Conservation (phyloP, 2,113 vertebrate species). For the Nibea albiflora region DNA sequence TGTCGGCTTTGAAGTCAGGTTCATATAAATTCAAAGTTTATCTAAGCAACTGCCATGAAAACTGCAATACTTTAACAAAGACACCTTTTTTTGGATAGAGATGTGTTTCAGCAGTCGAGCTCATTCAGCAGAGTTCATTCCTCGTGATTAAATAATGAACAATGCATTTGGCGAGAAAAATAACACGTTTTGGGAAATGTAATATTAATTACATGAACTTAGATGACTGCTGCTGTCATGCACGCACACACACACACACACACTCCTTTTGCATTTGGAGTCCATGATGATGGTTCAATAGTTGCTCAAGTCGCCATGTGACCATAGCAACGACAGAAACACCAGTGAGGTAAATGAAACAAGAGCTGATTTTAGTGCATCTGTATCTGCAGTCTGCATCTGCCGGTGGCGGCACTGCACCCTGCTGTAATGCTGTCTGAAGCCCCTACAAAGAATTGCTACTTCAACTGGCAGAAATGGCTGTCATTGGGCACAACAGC, state of each 20-base stretch:
- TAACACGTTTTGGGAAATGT: neutral
- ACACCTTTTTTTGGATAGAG: neutral
- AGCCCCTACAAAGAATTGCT: neutral
- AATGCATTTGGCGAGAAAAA: neutral
- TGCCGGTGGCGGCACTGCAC: neutral
- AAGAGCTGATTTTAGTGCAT: neutral
- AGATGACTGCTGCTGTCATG: neutral
- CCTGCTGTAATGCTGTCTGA: neutral
- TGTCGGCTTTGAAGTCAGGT: constrained; percentile 48
- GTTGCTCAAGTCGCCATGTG: neutral
- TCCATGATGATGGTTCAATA: neutral
- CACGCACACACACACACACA: neutral
- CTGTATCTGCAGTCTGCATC: neutral
- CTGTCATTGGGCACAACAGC: neutral
- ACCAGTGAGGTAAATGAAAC: neutral
- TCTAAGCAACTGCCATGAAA: constrained; percentile 10
- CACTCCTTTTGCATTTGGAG: neutral
- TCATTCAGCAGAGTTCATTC: neutral
- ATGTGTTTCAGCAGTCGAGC: neutral
- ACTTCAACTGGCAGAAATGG: neutral
- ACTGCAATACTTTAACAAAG: neutral
- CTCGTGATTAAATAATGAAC: neutral
- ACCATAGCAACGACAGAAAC: neutral
- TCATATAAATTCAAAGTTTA: constrained; percentile 33
- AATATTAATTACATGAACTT: neutral